Percentiles rank a stretch among this genome's conserved stretches.
These are phyloP conservation scores for Sminthurides bifidus DNA, from an alignment of 1,140 invertebrate genomes.

Conservation along the genomic window DNA sequence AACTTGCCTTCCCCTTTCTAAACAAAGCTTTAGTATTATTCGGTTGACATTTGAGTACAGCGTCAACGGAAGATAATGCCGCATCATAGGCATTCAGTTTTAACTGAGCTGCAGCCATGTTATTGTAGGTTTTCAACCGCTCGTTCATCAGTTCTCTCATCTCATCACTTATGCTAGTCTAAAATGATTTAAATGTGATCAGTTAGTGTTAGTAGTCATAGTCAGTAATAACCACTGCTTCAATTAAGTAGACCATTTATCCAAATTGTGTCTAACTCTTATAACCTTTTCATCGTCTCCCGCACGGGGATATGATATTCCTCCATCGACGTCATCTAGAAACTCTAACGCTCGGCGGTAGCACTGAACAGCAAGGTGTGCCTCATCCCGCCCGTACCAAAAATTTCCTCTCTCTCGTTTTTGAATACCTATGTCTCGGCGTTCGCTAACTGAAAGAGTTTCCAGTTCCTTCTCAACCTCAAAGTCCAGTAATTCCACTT, in stretches of 20 bases:
- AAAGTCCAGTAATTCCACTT: constrained; percentile 54
- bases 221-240: neutral
- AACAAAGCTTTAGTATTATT: constrained; percentile 79
- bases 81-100: constrained; percentile 70
- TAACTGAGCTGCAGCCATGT: constrained; percentile 76
- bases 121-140: constrained; percentile 70
- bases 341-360: constrained; percentile 72
- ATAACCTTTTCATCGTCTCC: constrained; percentile 9
- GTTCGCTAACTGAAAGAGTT: constrained; percentile 43
- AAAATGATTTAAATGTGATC: neutral
- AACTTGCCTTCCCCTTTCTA: constrained; percentile 60
- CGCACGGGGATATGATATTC: constrained; percentile 34
- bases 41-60: constrained; percentile 67
- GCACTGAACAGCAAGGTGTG: constrained; percentile 62
- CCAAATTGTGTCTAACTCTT: neutral
- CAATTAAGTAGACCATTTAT: neutral
- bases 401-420: constrained; percentile 69
- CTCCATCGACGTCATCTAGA: constrained; percentile 55
- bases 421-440: constrained; percentile 58
- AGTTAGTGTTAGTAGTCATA: neutral
- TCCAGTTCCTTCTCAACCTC: constrained; percentile 52
- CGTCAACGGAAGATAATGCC: constrained; percentile 64
- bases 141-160: constrained; percentile 52
- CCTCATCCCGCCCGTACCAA: constrained; percentile 69
- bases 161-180: constrained; percentile 24